These are phyloP conservation scores for Listronotus oregonensis DNA, from an alignment of 1,140 invertebrate species.

Conservation along the genomic window DNA sequence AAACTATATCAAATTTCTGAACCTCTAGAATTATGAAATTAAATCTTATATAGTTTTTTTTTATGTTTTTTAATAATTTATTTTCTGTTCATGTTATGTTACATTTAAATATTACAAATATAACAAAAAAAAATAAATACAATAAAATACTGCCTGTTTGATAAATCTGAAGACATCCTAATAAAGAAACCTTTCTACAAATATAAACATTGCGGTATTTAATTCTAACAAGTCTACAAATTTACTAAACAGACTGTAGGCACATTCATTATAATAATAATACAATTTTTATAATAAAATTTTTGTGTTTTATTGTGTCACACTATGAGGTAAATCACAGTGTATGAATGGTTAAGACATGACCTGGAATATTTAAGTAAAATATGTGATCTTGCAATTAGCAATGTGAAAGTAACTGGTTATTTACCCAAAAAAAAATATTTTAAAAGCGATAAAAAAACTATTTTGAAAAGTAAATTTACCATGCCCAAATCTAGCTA, in stretches of 20 bases:
- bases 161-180: not conserved
- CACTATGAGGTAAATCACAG: conserved; percentile 11
- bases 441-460: too few species aligned
- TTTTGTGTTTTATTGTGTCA: not conserved
- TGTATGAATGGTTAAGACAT: not conserved
- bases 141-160: conserved; percentile 10
- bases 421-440: too few species aligned
- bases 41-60: not conserved
- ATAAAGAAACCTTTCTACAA: not conserved
- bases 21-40: conserved; percentile 3
- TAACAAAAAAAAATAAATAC: conserved; percentile 10
- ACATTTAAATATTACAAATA: conserved; percentile 6
- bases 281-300: not conserved
- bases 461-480: too few species aligned
- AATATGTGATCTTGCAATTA: too few species aligned
- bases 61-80: conserved; percentile 13
- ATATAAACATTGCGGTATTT: not conserved
- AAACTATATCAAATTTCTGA: too few species aligned
- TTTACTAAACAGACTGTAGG: conserved; percentile 11
- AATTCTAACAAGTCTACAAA: not conserved
- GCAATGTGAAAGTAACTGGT: too few species aligned
- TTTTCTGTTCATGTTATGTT: conserved; percentile 6
- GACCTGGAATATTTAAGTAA: not conserved
- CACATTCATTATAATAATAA: conserved; percentile 4
- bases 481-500: too few species aligned